These are phyloP conservation scores for Nomada ruficornis DNA, from an alignment of 2,888 invertebrate genomes.

Conservation along the genomic window DNA sequence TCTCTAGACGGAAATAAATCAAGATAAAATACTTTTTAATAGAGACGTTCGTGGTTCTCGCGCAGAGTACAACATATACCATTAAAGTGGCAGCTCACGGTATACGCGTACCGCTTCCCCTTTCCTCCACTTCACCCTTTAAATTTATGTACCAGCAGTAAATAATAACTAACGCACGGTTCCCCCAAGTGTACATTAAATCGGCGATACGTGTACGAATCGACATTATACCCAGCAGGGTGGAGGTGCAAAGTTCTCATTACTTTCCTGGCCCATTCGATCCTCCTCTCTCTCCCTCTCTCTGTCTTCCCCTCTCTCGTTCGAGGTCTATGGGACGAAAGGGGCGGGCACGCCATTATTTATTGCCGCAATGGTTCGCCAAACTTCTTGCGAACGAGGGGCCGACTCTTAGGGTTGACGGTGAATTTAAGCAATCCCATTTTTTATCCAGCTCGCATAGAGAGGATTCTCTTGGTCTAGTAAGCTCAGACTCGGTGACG, in stretches of 20 bases:
- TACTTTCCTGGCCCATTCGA: slow-evolving; percentile 66
- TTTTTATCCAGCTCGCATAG: slow-evolving; percentile 67
- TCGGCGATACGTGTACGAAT: slow-evolving; percentile 72
- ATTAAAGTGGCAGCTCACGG: slow-evolving; percentile 43
- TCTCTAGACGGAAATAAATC: slow-evolving; percentile 55
- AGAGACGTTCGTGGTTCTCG: slow-evolving; percentile 56
- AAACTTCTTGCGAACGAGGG: slow-evolving; percentile 69
- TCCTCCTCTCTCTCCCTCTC: background rate
- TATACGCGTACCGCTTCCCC: background rate
- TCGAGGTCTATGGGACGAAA: slow-evolving; percentile 56
- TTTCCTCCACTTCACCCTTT: slow-evolving; percentile 45
- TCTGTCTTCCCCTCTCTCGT: too few relatives aligned
- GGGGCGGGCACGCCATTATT: slow-evolving; percentile 75
- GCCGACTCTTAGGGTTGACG: slow-evolving; percentile 69
- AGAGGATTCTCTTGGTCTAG: slow-evolving; percentile 72
- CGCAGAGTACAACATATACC: slow-evolving; percentile 34
- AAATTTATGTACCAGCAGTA: slow-evolving; percentile 72
- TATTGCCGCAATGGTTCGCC: slow-evolving; percentile 75
- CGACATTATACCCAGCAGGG: slow-evolving; percentile 68
- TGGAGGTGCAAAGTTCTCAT: slow-evolving; percentile 74
- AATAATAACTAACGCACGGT: slow-evolving; percentile 68
- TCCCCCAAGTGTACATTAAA: slow-evolving; percentile 71
- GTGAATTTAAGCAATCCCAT: slow-evolving; percentile 72
- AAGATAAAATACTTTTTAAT: slow-evolving; percentile 59
- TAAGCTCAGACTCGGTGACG: slow-evolving; percentile 69